Conservation (phyloP, 2,888 invertebrate species). For the Cetonia aurata region DNA sequence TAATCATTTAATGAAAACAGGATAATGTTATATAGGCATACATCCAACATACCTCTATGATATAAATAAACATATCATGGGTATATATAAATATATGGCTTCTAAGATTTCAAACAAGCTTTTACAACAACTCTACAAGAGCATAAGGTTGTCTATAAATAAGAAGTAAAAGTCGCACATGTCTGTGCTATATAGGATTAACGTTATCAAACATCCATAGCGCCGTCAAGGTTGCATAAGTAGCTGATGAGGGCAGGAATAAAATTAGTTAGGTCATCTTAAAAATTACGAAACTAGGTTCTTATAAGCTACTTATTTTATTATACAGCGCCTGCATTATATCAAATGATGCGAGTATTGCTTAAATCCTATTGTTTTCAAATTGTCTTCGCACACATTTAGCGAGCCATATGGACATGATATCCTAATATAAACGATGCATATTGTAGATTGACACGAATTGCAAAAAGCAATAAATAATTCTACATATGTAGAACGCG, state of each 20-base stretch:
- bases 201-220: conserved; percentile 45
- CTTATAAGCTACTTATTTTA: conserved; percentile 31
- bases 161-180: conserved; percentile 45
- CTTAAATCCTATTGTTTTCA: conserved; percentile 51
- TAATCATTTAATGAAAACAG: too few species aligned
- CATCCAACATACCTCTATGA: too few species aligned
- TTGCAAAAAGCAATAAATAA: too few species aligned
- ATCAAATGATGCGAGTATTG: conserved; percentile 52
- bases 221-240: conserved; percentile 42
- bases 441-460: too few species aligned
- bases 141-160: background rate
- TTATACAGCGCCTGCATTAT: conserved; percentile 40
- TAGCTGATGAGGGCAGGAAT: conserved; percentile 42
- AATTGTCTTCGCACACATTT: conserved; percentile 42
- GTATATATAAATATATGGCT: background rate
- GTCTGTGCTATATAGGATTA: conserved; percentile 38
- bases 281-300: conserved; percentile 51
- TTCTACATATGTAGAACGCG: too few species aligned
- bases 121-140: background rate
- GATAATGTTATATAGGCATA: too few species aligned
- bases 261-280: conserved; percentile 53
- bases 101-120: too few species aligned
- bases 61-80: too few species aligned
- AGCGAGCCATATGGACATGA: background rate
- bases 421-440: background rate